These are phyloP conservation scores for Daktulosphaira vitifoliae DNA, from an alignment of 1,140 invertebrate species.

Conservation along the genomic window DNA sequence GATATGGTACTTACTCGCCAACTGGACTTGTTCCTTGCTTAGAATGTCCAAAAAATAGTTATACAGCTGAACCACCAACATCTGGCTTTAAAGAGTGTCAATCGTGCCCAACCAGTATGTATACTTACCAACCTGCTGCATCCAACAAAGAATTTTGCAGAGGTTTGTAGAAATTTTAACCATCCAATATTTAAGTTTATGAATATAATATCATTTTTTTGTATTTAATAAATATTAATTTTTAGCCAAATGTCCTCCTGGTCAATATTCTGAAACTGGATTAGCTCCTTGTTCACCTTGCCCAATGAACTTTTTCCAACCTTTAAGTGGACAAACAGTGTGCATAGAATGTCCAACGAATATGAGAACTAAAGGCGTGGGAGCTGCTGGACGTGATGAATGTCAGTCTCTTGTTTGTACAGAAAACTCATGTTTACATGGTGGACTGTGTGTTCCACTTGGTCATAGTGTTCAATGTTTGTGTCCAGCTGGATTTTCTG, in stretches of 20 bases:
- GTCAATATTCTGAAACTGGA: constrained; percentile 89
- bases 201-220: too few species aligned
- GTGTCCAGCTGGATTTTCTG: constrained; percentile 91
- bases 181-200: not conserved
- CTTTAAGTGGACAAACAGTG: constrained; percentile 65
- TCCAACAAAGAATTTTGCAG: constrained; percentile 74
- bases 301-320: constrained; percentile 86
- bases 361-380: constrained; percentile 67
- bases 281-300: constrained; percentile 90
- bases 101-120: constrained; percentile 80
- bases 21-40: constrained; percentile 90
- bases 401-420: constrained; percentile 78
- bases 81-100: constrained; percentile 92
- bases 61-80: constrained; percentile 73
- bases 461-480: constrained; percentile 73
- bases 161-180: constrained; percentile 42
- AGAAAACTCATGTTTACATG: constrained; percentile 82
- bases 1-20: constrained; percentile 90
- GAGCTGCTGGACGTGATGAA: constrained; percentile 67
- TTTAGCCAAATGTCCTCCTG: constrained; percentile 74
- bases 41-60: constrained; percentile 89
- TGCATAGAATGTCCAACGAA: constrained; percentile 82
- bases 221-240: not conserved
- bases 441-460: constrained; percentile 79
- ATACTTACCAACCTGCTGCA: constrained; percentile 85